phyloP scores from a whole-genome alignment of 2,113 vertebrate genomes.

The Oncorhynchus masou region DNA sequence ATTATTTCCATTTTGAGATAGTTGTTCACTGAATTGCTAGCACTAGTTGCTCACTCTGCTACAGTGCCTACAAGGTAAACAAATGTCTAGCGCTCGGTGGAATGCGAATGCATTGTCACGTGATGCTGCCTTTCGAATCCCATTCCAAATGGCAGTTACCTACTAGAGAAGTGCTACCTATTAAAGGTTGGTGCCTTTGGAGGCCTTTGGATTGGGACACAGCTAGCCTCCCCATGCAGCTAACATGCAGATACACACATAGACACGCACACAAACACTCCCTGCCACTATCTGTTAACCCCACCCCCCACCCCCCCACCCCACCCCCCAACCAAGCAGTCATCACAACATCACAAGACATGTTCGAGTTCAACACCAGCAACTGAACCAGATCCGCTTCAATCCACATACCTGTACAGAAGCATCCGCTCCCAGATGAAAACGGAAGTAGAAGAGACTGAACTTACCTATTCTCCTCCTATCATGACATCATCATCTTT shows the following conservation, averaged over 20 bases:
- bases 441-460: conserved; percentile 15
- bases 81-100: too few relatives aligned
- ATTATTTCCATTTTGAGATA: too few relatives aligned
- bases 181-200: too few relatives aligned
- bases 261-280: neutral
- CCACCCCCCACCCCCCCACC: neutral
- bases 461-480: conserved; percentile 29
- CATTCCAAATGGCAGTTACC: too few relatives aligned
- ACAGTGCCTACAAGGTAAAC: too few relatives aligned
- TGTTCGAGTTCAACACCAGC: conserved; percentile 3
- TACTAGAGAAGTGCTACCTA: too few relatives aligned
- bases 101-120: too few relatives aligned
- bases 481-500: conserved; percentile 21
- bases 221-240: neutral
- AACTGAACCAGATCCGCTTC: neutral
- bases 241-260: too few relatives aligned
- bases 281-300: conserved; percentile 15
- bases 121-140: too few relatives aligned
- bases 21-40: too few relatives aligned
- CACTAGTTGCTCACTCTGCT: too few relatives aligned
- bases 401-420: neutral
- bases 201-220: too few relatives aligned
- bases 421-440: neutral
- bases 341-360: neutral
- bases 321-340: neutral